Evolutionary conservation across 1,140 invertebrate species (phyloP).

Genomic region (Atta cephalotes): DNA sequence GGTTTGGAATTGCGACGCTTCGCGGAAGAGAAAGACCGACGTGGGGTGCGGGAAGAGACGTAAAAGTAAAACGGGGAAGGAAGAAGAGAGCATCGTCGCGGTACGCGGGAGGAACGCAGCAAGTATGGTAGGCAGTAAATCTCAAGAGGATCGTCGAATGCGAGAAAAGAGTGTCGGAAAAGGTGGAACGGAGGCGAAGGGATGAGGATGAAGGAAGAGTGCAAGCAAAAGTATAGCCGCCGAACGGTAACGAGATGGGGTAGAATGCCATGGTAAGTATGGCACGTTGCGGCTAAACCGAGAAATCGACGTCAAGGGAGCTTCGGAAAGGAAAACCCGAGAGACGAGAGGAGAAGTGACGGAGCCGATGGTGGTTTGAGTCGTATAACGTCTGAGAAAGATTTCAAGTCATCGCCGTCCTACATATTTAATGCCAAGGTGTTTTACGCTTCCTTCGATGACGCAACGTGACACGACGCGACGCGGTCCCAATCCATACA

Average conservation of each 20-base stretch:
- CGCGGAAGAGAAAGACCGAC: slow-evolving; percentile 25
- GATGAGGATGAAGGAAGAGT: slow-evolving; percentile 40
- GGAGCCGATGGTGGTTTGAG: slow-evolving; percentile 59
- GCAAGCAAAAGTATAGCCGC: slow-evolving; percentile 25
- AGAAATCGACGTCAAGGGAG: slow-evolving; percentile 55
- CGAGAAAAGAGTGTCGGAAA: slow-evolving; percentile 62
- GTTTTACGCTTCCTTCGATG: slow-evolving; percentile 64
- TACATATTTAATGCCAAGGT: slow-evolving; percentile 78
- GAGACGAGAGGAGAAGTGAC: background rate
- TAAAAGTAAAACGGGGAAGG: background rate
- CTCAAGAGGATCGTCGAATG: slow-evolving; percentile 62
- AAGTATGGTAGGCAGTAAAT: slow-evolving; percentile 67
- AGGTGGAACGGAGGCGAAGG: slow-evolving; percentile 1
- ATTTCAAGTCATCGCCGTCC: slow-evolving; percentile 75
- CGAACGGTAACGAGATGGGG: slow-evolving; percentile 44
- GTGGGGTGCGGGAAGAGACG: background rate
- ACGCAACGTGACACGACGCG: slow-evolving; percentile 29
- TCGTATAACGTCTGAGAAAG: slow-evolving; percentile 70
- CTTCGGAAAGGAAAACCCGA: slow-evolving; percentile 7
- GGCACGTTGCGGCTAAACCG: slow-evolving; percentile 65
- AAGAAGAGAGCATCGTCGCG: slow-evolving; percentile 4
- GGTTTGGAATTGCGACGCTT: slow-evolving; percentile 74
- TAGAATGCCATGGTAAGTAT: slow-evolving; percentile 56
- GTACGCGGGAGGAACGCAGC: slow-evolving; percentile 37
- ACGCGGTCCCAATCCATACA: background rate